Conservation (phyloP, 2,888 invertebrate species). For the Furcula furcula region DNA sequence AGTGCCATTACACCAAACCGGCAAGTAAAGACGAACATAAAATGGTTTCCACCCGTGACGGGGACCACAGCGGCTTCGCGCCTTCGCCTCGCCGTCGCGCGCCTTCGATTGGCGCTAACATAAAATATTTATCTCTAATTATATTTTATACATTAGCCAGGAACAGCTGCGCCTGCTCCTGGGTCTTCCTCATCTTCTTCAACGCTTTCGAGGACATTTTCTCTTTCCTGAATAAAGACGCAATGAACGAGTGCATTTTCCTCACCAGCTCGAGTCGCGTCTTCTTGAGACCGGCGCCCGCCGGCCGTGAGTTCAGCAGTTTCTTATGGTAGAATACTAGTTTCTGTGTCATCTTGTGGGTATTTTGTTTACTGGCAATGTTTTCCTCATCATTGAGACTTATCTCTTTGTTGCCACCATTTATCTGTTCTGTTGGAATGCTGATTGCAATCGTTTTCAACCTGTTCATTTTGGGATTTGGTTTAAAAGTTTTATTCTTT, state of each 20-base stretch:
- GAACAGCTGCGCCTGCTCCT: constrained; percentile 55
- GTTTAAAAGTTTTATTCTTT: constrained; percentile 35
- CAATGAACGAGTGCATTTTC: constrained; percentile 45
- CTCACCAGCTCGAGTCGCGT: constrained; percentile 38
- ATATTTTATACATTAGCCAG: constrained; percentile 57
- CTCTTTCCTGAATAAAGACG: constrained; percentile 35
- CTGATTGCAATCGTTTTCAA: constrained; percentile 30
- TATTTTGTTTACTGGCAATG: constrained; percentile 11
- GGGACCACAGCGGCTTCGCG: constrained; percentile 35
- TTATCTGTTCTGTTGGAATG: constrained; percentile 34
- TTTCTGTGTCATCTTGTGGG: constrained; percentile 29
- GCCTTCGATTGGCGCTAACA: constrained; percentile 37
- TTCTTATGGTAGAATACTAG: constrained; percentile 44
- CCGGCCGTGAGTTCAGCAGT: constrained; percentile 36
- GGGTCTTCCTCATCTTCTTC: constrained; percentile 55
- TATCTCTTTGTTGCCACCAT: constrained; percentile 13
- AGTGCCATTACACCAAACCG: constrained; percentile 63
- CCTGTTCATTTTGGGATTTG: constrained; percentile 33
- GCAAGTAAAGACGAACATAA: constrained; percentile 55
- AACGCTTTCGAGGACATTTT: constrained; percentile 42
- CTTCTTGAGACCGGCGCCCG: constrained; percentile 40
- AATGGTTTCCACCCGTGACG: constrained; percentile 23
- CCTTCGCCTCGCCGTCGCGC: constrained; percentile 24
- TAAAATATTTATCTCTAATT: constrained; percentile 39
- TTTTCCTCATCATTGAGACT: constrained; percentile 3